Evolutionary conservation across 2,888 invertebrate genomes (phyloP).

Genomic region (Pelosia muscerda): DNA sequence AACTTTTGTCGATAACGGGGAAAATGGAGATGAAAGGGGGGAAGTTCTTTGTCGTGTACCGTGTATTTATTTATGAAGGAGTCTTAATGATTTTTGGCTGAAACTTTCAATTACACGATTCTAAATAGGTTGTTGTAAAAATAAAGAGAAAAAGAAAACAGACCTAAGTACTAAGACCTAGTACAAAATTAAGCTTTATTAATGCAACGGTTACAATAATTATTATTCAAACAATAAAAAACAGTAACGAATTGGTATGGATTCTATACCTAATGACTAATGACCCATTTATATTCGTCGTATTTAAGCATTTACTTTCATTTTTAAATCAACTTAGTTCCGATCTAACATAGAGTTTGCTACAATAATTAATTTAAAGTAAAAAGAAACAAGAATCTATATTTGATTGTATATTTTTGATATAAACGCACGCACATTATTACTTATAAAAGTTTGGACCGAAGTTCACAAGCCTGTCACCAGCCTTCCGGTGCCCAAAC

Average conservation of each 20-base stretch:
- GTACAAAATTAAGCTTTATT: not conserved
- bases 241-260: not conserved
- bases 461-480: slow-evolving; percentile 41
- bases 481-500: slow-evolving; percentile 42
- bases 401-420: slow-evolving; percentile 22
- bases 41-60: too few species aligned
- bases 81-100: too few species aligned
- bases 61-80: too few species aligned
- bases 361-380: slow-evolving; percentile 22
- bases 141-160: too few species aligned
- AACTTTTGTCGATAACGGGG: too few species aligned
- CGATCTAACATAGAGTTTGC: not conserved
- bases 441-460: slow-evolving; percentile 36
- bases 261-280: not conserved
- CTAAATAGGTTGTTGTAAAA: too few species aligned
- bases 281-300: not conserved
- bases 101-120: too few species aligned
- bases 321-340: not conserved
- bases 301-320: not conserved
- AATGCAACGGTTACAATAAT: not conserved
- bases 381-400: slow-evolving; percentile 22
- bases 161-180: too few species aligned
- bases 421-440: slow-evolving; percentile 33
- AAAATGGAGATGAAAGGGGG: too few species aligned
- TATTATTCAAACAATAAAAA: not conserved